Evolutionary conservation across 53 echinoderm and acorn worm genomes (phyloP).

Genomic region (Crossaster papposus): DNA sequence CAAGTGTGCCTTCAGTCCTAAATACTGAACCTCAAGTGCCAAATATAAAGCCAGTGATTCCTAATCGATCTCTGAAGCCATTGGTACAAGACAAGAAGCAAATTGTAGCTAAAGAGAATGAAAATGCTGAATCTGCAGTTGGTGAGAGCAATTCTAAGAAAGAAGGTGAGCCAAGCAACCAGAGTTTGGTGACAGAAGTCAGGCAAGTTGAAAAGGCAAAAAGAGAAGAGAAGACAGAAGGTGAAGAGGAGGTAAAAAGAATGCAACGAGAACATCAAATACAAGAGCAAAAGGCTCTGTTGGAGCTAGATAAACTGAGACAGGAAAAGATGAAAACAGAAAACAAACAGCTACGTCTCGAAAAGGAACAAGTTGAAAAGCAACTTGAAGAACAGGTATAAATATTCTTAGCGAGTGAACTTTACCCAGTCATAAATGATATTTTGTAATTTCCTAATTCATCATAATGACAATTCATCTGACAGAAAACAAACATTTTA

Average conservation of each 20-base stretch:
- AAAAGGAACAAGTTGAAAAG: constrained; percentile 77
- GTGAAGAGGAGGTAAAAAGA: constrained; percentile 13
- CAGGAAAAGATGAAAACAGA: constrained; percentile 70
- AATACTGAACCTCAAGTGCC: not conserved
- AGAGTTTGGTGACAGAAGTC: not conserved
- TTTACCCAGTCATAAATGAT: not conserved
- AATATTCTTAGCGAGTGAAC: not conserved
- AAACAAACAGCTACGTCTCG: constrained; percentile 77
- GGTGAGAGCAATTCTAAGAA: not conserved
- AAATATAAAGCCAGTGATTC: constrained; percentile 18
- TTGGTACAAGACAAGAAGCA: not conserved
- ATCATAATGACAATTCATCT: too few relatives aligned
- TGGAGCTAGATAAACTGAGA: constrained; percentile 74
- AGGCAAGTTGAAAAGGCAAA: not conserved
- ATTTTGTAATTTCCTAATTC: not conserved
- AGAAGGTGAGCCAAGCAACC: not conserved
- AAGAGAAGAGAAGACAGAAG: not conserved
- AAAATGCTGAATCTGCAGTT: not conserved
- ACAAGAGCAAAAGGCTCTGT: constrained; percentile 66
- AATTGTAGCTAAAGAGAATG: not conserved
- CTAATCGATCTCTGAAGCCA: constrained; percentile 54
- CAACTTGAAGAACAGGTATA: constrained; percentile 19
- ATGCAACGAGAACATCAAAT: constrained; percentile 57
- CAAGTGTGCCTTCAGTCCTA: not conserved
- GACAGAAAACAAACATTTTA: too few relatives aligned